phyloP scores from a whole-genome alignment of 2,113 vertebrate genomes.

The Emydocephalus ijimae region DNA sequence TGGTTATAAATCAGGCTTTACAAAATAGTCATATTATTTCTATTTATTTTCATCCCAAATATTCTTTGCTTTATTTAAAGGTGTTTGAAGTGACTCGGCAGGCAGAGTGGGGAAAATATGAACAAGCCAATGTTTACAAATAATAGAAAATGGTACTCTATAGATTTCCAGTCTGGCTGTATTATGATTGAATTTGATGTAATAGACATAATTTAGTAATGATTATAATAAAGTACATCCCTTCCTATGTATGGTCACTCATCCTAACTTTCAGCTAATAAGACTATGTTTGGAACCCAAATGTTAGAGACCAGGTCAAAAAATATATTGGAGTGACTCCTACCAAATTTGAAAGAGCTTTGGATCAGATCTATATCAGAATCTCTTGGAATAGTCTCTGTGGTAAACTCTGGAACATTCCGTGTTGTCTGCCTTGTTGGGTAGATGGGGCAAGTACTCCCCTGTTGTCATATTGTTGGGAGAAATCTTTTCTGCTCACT shows the following conservation, averaged over 20 bases:
- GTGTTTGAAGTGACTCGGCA: fast-evolving
- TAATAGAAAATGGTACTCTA: fast-evolving
- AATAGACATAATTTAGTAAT: constrained; percentile 9
- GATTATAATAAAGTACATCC: neutral
- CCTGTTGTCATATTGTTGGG: neutral
- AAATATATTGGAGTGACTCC: constrained; percentile 23
- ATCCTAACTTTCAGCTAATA: constrained; percentile 55
- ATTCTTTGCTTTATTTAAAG: neutral
- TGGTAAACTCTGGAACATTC: constrained; percentile 30
- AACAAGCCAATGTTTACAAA: fast-evolving
- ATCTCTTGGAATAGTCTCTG: constrained; percentile 54
- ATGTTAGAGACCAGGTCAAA: constrained; percentile 26
- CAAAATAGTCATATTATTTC: neutral
- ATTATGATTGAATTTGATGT: neutral
- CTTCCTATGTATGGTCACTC: constrained; percentile 30
- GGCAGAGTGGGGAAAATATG: neutral
- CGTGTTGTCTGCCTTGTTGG: neutral
- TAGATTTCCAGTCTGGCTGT: neutral
- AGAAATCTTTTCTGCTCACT: neutral
- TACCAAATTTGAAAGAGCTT: constrained; percentile 9
- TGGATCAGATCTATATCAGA: constrained; percentile 29
- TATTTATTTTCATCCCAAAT: neutral
- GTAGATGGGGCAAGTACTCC: neutral
- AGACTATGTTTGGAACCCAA: constrained; percentile 50
- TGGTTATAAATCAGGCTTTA: neutral